Evolutionary conservation across 1,140 invertebrate species (phyloP), one percentile per base, ranked within the genome.

Genomic region (Cydia strobilella): DNA sequence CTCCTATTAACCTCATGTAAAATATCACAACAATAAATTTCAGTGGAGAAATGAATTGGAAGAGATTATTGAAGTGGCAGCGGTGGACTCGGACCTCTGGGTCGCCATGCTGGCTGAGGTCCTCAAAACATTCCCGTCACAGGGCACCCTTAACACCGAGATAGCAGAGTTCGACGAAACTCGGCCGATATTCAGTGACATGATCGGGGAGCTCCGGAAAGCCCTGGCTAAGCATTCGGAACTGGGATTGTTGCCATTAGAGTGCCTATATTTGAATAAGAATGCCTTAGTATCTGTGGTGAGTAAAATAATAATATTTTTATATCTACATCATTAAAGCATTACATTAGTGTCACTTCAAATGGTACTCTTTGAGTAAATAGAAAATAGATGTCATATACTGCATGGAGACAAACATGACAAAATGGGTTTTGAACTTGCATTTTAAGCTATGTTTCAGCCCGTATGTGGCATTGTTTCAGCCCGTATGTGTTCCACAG

Each of bases 241-340:
- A 86, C 94, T 96, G 45, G 95, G 95, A 78, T 96, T 99, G 94
- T 93, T 99, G 82, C 98, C 98, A 3, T 94, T 99, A 83, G 98
- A 99, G 93, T 99, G 98, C 94, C 96, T 98, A 88, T 99, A 98
- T 94, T 94, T 99, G 62, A 99, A 99, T 93, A 98, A 98, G 94
- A 96, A 96, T 92, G 98, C 98, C 48, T 94, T 99, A 81, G 94
- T 96, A 54, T 97, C 97, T 80, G 96, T 98, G 72, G 97, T 97
- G 85, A 96, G 96, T 79, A 76, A 75, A 54, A 18, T 15, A 18
- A 9, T 54, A 7, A 4, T 54, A 48, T 54, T 15, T 18, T 7
- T 18, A 54, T 2, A 63, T 65, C 39, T 76, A 0, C 7, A n/a
- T 25, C 31, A 35, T 35, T 7, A 5, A 1, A 35, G 31, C 31